Percentiles rank a stretch among this genome's conserved stretches.
phyloP scores from a whole-genome alignment of 1,140 invertebrate genomes.

The Trichomalopsis sarcophagae region DNA sequence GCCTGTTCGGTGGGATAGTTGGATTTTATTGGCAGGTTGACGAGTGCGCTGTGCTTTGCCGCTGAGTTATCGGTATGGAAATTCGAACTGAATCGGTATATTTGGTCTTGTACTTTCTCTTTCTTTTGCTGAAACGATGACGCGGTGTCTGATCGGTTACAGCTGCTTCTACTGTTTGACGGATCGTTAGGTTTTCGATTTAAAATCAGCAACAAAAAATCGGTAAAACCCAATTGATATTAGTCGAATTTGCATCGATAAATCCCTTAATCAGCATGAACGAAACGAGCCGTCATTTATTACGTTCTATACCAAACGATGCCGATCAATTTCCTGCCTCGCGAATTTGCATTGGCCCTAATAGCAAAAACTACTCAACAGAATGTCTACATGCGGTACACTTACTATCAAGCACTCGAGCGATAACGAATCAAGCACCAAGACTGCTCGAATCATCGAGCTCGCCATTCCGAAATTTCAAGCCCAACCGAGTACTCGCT shows the following conservation, averaged over 20 bases:
- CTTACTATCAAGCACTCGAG: too few species aligned
- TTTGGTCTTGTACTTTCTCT: background rate
- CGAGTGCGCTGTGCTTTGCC: background rate
- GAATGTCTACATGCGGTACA: too few species aligned
- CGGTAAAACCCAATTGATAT: too few species aligned
- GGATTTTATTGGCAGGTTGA: slow-evolving; percentile 9
- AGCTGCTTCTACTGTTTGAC: background rate
- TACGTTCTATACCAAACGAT: too few species aligned
- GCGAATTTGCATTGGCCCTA: too few species aligned
- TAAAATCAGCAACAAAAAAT: too few species aligned
- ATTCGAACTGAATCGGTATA: background rate
- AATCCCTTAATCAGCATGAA: too few species aligned
- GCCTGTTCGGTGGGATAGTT: background rate
- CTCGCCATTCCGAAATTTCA: background rate
- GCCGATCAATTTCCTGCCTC: too few species aligned
- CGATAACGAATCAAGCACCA: background rate
- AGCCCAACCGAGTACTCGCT: background rate
- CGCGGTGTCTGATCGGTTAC: background rate
- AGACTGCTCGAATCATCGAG: background rate
- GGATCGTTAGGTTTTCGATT: too few species aligned
- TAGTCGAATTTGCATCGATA: too few species aligned
- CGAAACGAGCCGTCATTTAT: too few species aligned
- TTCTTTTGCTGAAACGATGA: background rate
- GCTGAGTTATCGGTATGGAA: background rate
- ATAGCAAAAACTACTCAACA: too few species aligned